These are phyloP conservation scores for Peromyscus polionotus DNA, from an alignment of 2,113 vertebrate genomes.

Conservation along the genomic window DNA sequence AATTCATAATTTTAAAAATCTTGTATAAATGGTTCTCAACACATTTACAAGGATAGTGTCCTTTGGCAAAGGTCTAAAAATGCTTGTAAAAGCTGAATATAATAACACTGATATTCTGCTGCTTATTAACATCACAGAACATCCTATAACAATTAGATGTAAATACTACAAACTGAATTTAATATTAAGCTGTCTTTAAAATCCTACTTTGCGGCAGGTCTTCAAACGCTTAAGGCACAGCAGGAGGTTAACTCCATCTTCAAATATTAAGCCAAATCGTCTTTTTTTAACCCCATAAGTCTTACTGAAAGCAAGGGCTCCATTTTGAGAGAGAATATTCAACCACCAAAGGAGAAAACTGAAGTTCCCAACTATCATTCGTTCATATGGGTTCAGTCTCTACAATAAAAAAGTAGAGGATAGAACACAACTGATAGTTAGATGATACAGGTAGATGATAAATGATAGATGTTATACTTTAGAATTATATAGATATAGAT, in stretches of 20 bases:
- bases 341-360: constrained; percentile 78
- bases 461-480: not conserved
- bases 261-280: constrained; percentile 90
- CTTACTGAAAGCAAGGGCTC: constrained; percentile 83
- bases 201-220: constrained; percentile 89
- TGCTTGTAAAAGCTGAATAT: constrained; percentile 84
- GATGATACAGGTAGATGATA: not conserved
- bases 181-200: constrained; percentile 90
- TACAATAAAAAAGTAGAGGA: constrained; percentile 71
- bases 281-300: constrained; percentile 89
- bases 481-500: not conserved
- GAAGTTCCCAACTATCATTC: constrained; percentile 77
- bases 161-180: constrained; percentile 90
- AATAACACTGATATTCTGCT: constrained; percentile 87
- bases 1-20: constrained; percentile 83
- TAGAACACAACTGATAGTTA: not conserved
- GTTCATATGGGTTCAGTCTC: constrained; percentile 64
- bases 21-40: constrained; percentile 85
- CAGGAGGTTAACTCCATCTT: constrained; percentile 89
- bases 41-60: constrained; percentile 83
- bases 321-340: constrained; percentile 85
- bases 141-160: constrained; percentile 88
- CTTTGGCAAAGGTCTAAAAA: constrained; percentile 87
- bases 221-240: constrained; percentile 90
- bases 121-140: constrained; percentile 88